Conservation (phyloP, 1,140 invertebrate genomes). For the Lepidurus apus region DNA sequence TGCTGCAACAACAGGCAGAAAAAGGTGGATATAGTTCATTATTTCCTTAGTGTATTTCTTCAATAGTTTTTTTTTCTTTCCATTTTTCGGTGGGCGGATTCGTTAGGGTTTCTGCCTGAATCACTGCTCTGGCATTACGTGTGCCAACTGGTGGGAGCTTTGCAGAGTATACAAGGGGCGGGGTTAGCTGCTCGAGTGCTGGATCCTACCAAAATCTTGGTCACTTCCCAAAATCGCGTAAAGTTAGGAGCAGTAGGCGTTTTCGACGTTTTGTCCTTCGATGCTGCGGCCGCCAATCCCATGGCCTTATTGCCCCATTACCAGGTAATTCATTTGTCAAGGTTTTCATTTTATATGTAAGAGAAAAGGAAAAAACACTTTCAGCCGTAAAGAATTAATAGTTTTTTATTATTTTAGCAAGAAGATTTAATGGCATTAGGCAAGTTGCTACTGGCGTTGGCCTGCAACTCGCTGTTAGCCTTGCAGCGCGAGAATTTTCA, state of each 20-base stretch:
- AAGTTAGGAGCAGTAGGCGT: conserved; percentile 55
- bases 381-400: neutral
- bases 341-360: conserved; percentile 9
- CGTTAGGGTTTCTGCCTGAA: conserved; percentile 71
- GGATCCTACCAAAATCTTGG: conserved; percentile 85
- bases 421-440: conserved; percentile 88
- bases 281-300: conserved; percentile 58
- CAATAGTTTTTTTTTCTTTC: conserved; percentile 14
- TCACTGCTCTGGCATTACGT: conserved; percentile 90
- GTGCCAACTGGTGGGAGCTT: conserved; percentile 89
- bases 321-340: conserved; percentile 34
- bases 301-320: conserved; percentile 67
- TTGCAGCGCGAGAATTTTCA: conserved; percentile 77
- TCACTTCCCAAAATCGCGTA: conserved; percentile 53
- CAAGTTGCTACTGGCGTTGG: conserved; percentile 82
- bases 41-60: neutral
- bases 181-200: conserved; percentile 63
- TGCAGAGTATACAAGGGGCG: conserved; percentile 83
- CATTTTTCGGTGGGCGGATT: conserved; percentile 36
- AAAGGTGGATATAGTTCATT: conserved; percentile 35
- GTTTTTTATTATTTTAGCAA: conserved; percentile 52
- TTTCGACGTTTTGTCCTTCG: conserved; percentile 76
- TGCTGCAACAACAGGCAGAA: conserved; percentile 54
- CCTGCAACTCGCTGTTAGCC: conserved; percentile 81
- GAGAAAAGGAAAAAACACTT: neutral